These are phyloP conservation scores for Diarsia brunnea DNA, from an alignment of 2,888 invertebrate species.

Conservation along the genomic window DNA sequence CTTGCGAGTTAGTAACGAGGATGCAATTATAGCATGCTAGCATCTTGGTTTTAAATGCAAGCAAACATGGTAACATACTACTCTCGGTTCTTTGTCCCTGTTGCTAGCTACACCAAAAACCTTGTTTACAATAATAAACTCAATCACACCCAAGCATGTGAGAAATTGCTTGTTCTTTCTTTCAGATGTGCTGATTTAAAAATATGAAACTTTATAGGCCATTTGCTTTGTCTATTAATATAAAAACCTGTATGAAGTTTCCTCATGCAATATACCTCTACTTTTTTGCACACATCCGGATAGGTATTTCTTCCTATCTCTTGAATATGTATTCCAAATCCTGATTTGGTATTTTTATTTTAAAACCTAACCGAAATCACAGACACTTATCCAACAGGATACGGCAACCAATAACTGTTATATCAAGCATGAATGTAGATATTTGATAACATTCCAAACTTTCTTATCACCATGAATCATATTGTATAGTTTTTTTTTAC, in stretches of 20 bases:
- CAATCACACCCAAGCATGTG: neutral
- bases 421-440: conserved; percentile 47
- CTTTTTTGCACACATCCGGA: neutral
- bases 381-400: conserved; percentile 27
- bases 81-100: neutral
- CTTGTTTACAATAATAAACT: neutral
- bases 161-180: neutral
- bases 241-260: neutral
- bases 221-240: neutral
- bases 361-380: neutral
- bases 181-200: neutral
- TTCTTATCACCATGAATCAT: conserved; percentile 49
- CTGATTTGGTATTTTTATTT: neutral
- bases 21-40: too few species aligned
- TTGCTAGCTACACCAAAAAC: neutral
- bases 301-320: neutral
- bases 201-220: neutral
- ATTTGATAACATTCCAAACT: conserved; percentile 44
- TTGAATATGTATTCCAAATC: neutral
- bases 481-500: conserved; percentile 12
- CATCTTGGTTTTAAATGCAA: neutral
- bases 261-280: neutral
- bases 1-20: neutral
- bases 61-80: neutral
- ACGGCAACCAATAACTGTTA: conserved; percentile 28